These are phyloP conservation scores for Rhodinocichla rosea DNA, from an alignment of 2,113 vertebrate species.

Conservation along the genomic window DNA sequence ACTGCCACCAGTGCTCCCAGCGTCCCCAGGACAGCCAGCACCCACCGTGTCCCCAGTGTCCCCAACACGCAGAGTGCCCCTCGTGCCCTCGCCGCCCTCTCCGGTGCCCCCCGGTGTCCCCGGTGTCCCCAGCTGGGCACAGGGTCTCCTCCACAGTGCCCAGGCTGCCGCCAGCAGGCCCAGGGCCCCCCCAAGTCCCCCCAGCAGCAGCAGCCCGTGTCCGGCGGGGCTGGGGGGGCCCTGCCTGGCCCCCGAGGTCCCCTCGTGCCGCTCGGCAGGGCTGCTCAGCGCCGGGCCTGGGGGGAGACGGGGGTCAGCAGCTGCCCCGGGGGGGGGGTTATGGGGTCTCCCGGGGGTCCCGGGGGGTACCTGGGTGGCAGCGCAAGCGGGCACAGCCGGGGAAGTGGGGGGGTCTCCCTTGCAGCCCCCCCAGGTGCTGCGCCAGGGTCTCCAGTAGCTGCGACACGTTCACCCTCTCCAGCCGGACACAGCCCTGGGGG, in stretches of 20 bases:
- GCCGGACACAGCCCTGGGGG: neutral
- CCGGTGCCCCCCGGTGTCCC: neutral
- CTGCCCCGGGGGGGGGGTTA: neutral
- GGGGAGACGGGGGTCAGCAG: neutral
- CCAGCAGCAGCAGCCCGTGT: neutral
- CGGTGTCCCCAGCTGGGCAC: neutral
- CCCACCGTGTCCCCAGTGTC: neutral
- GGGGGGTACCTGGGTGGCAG: neutral
- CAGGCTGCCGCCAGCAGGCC: neutral
- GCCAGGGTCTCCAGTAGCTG: neutral
- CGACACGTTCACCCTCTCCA: neutral
- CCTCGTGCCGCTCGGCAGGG: neutral
- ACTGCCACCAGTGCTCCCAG: neutral
- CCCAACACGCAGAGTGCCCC: neutral
- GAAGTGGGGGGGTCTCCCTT: neutral
- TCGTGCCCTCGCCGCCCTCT: too few relatives aligned
- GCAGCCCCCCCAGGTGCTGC: neutral
- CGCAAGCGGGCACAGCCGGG: neutral
- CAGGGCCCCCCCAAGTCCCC: neutral
- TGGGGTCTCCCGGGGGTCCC: fast-evolving
- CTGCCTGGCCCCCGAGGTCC: neutral
- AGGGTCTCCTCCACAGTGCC: neutral
- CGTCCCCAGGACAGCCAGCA: neutral
- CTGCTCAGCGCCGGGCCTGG: neutral
- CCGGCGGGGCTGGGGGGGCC: neutral